Evolutionary conservation across 2,888 invertebrate species (phyloP), one percentile per base, ranked within the genome.

Genomic region (Metalampra italica): DNA sequence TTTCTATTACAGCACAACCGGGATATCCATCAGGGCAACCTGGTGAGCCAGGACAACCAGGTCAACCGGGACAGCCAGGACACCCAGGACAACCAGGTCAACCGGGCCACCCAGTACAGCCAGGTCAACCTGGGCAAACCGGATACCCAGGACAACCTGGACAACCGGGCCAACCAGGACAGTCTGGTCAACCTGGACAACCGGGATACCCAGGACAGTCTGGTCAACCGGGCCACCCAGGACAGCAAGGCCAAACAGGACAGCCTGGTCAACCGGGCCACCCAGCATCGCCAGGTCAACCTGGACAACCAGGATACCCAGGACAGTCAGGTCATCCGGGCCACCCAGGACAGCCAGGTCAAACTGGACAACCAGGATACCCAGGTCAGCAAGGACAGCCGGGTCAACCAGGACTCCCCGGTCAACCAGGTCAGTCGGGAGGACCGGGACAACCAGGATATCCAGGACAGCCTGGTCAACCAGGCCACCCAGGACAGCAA

Each of bases 391-490:
- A 29, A 9, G 41, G 11, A 3, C 51, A 47, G 32, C 37, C 49
- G 30, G 42, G 47, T 11, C 9, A 47, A 0, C 49, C 57, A 30
- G 59, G 54, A 9, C 40, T 47, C 39, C 57, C 56, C 49, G 59
- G 56, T 46, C 34, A 37, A 12, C 46, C 52, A 15, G 45, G 49
- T 9, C 40, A 51, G 1, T 57, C 56, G 9, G 60, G 62, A 1
- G 14, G 57, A 0, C 55, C 58, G 15, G 60, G 50, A n/a, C 48
- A 59, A 7, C 86, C 83, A 50, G 65, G 65, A 3, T 62, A 64
- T 12, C 82, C 79, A 47, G 82, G 71, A 3, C 67, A 68, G 9
- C 82, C 82, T 0, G 88, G 80, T 9, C 83, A 61, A 39, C 92
- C 92, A 30, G 87, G 29, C 7, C 7, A 46, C 42, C 58, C 62